A percentile compares a stretch with the other conserved stretches of the same genome.
Evolutionary conservation across 2,888 invertebrate species (phyloP).

Genomic region (Scaptomyza polygonia): DNA sequence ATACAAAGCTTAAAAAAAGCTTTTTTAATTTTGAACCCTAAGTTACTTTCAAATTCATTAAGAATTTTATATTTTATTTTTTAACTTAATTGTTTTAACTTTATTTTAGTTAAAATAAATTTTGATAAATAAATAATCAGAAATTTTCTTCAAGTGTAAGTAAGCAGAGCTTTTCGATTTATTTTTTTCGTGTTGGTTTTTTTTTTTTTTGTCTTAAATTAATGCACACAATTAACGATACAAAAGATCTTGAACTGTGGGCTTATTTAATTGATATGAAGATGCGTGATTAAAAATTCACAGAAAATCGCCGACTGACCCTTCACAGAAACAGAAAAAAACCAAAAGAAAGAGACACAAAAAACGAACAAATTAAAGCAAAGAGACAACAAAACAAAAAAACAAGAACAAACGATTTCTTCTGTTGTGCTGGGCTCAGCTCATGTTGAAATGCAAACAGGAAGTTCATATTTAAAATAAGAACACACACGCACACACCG

Average conservation of each 20-base stretch:
- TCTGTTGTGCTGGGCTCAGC: constrained; percentile 34
- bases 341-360: constrained; percentile 4
- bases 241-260: constrained; percentile 29
- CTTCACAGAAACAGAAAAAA: constrained; percentile 10
- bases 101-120: too few relatives aligned
- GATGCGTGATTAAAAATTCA: constrained; percentile 60
- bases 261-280: constrained; percentile 59
- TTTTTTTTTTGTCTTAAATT: not conserved
- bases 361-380: constrained; percentile 1
- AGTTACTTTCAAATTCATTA: too few relatives aligned
- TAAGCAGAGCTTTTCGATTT: not conserved
- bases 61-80: too few relatives aligned
- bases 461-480: constrained; percentile 72
- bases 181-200: not conserved
- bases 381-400: not conserved
- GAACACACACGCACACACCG: constrained; percentile 38
- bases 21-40: too few relatives aligned
- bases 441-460: constrained; percentile 60
- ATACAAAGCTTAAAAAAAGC: too few relatives aligned
- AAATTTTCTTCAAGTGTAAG: not conserved
- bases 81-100: too few relatives aligned
- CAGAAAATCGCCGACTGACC: constrained; percentile 42
- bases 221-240: constrained; percentile 13
- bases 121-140: too few relatives aligned
- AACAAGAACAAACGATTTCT: constrained; percentile 36